Conservation (phyloP, 2,113 vertebrate genomes). For the Dasyurus viverrinus region DNA sequence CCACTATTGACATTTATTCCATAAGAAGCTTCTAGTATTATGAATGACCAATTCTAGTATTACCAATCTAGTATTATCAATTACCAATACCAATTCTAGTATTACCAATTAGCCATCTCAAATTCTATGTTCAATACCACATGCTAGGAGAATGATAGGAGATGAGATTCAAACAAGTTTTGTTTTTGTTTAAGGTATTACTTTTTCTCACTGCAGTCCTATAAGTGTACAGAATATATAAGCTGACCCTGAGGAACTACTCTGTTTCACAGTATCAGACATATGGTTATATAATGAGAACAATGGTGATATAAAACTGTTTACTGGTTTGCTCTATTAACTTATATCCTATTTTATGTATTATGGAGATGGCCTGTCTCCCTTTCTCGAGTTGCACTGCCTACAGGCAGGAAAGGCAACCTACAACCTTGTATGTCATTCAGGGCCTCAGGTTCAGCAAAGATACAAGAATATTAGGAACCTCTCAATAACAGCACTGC, state of each 20-base stretch:
- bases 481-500: constrained; percentile 1
- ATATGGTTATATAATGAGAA: background rate
- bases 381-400: background rate
- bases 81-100: background rate
- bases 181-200: background rate
- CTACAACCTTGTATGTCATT: constrained; percentile 1
- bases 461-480: background rate
- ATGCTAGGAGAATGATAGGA: background rate
- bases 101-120: constrained; percentile 15
- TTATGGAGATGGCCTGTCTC: background rate
- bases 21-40: constrained; percentile 24
- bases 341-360: background rate
- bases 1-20: background rate
- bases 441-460: background rate
- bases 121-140: constrained; percentile 1
- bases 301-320: background rate
- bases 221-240: background rate
- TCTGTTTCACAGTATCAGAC: background rate
- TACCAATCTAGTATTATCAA: too few species aligned
- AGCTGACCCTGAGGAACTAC: background rate
- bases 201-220: background rate
- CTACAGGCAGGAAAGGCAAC: constrained; percentile 2
- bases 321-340: background rate
- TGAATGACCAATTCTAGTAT: background rate
- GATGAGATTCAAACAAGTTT: background rate